These are phyloP conservation scores for Siderastrea siderea DNA, from an alignment of 92 coral and sea anemone genomes.

Conservation along the genomic window DNA sequence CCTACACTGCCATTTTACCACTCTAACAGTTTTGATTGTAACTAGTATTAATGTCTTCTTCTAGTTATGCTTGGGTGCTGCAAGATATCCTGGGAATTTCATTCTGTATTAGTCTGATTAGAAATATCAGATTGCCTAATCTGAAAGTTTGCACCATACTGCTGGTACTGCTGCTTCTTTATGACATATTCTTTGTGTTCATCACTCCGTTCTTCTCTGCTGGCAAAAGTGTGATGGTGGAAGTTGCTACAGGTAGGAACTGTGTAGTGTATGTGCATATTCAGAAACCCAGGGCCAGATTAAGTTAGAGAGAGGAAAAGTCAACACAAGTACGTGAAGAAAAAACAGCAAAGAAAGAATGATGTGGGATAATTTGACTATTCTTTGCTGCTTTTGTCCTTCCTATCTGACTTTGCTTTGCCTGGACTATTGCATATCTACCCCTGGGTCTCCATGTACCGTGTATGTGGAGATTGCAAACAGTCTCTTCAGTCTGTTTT, in stretches of 20 bases:
- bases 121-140: constrained; percentile 88
- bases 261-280: background rate
- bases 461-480: too few relatives aligned
- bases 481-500: too few relatives aligned
- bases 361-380: too few relatives aligned
- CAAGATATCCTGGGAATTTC: constrained; percentile 96
- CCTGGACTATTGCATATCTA: too few relatives aligned
- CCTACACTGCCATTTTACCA: background rate
- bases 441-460: too few relatives aligned
- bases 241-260: constrained; percentile 96
- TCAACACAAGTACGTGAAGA: too few relatives aligned
- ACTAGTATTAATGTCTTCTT: background rate
- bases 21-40: background rate
- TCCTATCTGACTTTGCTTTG: too few relatives aligned
- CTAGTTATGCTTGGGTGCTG: constrained; percentile 95
- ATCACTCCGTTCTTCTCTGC: constrained; percentile 99
- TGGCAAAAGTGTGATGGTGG: constrained; percentile 97
- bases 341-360: too few relatives aligned
- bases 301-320: too few relatives aligned
- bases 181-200: constrained; percentile 98
- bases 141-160: constrained; percentile 93
- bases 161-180: constrained; percentile 86
- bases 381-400: too few relatives aligned
- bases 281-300: background rate
- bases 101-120: constrained; percentile 91